Base-by-base conservation (phyloP, 2,888 invertebrate species). In the Watsonalla binaria region DNA sequence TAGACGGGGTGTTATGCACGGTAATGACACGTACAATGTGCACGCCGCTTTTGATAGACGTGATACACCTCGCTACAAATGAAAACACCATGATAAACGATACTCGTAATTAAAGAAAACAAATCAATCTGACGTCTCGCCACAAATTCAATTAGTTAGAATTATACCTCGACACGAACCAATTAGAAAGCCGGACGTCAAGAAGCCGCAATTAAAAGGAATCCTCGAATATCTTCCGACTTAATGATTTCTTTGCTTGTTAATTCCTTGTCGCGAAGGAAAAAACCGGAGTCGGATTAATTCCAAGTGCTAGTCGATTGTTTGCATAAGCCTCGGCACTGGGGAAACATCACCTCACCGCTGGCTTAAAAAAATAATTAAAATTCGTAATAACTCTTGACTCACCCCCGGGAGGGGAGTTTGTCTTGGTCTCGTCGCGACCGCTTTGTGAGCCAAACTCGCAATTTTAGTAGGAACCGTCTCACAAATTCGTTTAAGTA, bases 301-400 rank as follows among this genome's bases (percentile, higher is more conserved):
- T 90, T 90, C 89, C 86, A 86, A 90, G 90, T 90, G 90, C 85
- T 80, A 89, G 85, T 85, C 89, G 86, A 90, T 90, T 90, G 90
- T 90, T 90, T 90, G 90, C 90, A 89, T 90, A 90, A 90, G 90
- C 86, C 84, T 79, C 82, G 76, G 75, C 73, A 72, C 75, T 74
- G 84, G 86, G 88, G 88, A 87, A 89, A 81, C 90, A 86, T 89
- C 90, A 90, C 89, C 90, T 89, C 84, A 73, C 79, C 77, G 86
- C 88, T 82, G 90, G 90, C 90, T 90, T 90, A 90, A 90, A 90
- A 90, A 90, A 90, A 90, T 90, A 90, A 90, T 90, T 90, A 90
- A 90, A 90, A 90, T 89, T 89, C 86, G 90, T 90, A 90, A 90
- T 90, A 89, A 90, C 89, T 90, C 88, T 87, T 88, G 90, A 90